phyloP scores from a whole-genome alignment of 2,797 vertebrate species.

The Periophthalmus magnuspinnatus region DNA sequence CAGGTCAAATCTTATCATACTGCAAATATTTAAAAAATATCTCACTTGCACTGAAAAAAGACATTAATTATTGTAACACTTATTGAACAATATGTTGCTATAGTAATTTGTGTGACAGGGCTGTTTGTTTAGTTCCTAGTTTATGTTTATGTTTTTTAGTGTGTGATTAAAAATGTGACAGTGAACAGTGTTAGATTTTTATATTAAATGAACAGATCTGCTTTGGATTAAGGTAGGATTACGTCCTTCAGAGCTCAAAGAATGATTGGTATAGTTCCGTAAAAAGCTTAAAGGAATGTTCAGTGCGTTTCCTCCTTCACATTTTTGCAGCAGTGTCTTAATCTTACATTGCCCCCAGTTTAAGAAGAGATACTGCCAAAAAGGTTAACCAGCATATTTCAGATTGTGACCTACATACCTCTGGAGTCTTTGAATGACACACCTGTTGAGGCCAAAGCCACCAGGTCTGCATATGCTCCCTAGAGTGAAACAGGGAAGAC shows the following conservation, averaged over 20 bases:
- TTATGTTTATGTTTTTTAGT: background rate
- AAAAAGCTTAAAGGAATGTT: slow-evolving; percentile 26
- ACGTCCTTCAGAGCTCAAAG: too few relatives aligned
- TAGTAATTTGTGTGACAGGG: too few relatives aligned
- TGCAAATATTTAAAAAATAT: too few relatives aligned
- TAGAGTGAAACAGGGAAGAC: background rate
- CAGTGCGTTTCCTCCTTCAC: slow-evolving; percentile 19
- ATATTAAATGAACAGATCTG: background rate
- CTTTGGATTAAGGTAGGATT: slow-evolving; percentile 10
- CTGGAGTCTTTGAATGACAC: slow-evolving; percentile 28
- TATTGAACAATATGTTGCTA: too few relatives aligned
- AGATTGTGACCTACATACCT: slow-evolving; percentile 60
- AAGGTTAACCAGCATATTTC: slow-evolving; percentile 52
- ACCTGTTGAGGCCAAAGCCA: slow-evolving; percentile 39
- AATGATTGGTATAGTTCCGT: slow-evolving; percentile 34
- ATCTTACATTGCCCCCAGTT: slow-evolving; percentile 21
- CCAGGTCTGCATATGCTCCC: slow-evolving; percentile 19
- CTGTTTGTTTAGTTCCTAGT: background rate
- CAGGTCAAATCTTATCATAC: too few relatives aligned
- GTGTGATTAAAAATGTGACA: background rate
- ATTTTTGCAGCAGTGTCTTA: slow-evolving; percentile 21
- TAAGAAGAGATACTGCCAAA: slow-evolving; percentile 28
- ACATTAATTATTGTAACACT: too few relatives aligned
- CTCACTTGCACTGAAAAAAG: too few relatives aligned
- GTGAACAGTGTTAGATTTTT: background rate